Percentiles rank a stretch among this genome's conserved stretches.
Conservation (phyloP, 2,888 invertebrate species). For the Cheilosia scutellata region DNA sequence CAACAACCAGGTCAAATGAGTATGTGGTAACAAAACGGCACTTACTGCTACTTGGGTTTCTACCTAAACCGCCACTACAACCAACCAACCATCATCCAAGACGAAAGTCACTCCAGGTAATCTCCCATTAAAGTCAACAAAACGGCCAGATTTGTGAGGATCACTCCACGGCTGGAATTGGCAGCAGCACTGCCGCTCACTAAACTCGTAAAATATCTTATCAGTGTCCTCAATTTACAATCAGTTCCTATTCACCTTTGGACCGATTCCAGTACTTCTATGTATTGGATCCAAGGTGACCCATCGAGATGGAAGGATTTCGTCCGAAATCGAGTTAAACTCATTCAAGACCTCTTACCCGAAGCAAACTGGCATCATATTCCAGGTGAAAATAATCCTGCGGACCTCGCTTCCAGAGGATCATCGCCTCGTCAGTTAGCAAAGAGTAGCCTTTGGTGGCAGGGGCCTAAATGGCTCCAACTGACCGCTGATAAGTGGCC, state of each 20-base stretch:
- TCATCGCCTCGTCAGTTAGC: too few species aligned
- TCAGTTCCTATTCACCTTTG: conserved; percentile 19
- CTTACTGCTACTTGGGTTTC: too few species aligned
- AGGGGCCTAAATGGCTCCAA: too few species aligned
- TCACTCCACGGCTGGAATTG: conserved; percentile 17
- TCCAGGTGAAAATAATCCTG: too few species aligned
- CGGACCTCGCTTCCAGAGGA: too few species aligned
- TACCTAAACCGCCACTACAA: too few species aligned
- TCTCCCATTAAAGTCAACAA: too few species aligned
- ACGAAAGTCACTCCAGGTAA: conserved; percentile 22
- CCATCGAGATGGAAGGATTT: conserved; percentile 43
- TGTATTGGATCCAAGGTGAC: conserved; percentile 32
- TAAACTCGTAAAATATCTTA: neutral
- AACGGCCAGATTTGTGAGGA: conserved; percentile 16
- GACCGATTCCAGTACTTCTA: conserved; percentile 36
- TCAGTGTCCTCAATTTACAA: neutral
- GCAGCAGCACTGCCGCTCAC: conserved; percentile 17
- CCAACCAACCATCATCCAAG: conserved; percentile 39
- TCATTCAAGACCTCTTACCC: conserved; percentile 28
- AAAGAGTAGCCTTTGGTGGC: too few species aligned
- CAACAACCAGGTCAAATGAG: too few species aligned
- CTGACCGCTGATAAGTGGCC: too few species aligned
- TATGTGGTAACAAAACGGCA: too few species aligned
- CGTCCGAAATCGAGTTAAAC: conserved; percentile 35
- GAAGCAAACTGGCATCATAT: conserved; percentile 30